Conservation (phyloP, 2,888 invertebrate genomes). For the Drosophila neotestacea region DNA sequence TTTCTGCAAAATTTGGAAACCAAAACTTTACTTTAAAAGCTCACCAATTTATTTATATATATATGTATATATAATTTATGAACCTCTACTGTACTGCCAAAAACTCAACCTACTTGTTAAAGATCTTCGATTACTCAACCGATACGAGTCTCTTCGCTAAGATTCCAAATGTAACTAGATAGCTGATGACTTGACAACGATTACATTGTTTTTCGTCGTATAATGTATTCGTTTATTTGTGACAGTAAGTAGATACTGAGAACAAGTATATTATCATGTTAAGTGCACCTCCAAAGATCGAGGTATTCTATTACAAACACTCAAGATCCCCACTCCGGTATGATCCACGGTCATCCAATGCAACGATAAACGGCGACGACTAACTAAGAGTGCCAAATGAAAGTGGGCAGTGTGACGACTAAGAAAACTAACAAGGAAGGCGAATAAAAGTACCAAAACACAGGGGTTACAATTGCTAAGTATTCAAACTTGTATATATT, state of each 20-base stretch:
- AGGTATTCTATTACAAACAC: slow-evolving; percentile 41
- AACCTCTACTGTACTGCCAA: slow-evolving; percentile 7
- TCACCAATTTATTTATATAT: too few species aligned
- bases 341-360: slow-evolving; percentile 32
- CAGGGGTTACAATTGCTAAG: slow-evolving; percentile 5
- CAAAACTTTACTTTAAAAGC: too few species aligned
- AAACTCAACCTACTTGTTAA: neutral
- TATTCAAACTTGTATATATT: neutral
- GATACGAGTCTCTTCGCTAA: neutral
- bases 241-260: slow-evolving; percentile 24
- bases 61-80: neutral
- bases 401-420: slow-evolving; percentile 29
- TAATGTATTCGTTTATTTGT: neutral
- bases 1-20: too few species aligned
- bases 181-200: slow-evolving; percentile 25
- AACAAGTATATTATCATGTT: slow-evolving; percentile 4
- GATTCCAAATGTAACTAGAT: slow-evolving; percentile 41
- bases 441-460: slow-evolving; percentile 27
- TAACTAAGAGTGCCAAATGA: slow-evolving; percentile 9
- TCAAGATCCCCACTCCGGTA: slow-evolving; percentile 42
- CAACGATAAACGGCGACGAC: slow-evolving; percentile 26
- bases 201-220: slow-evolving; percentile 17
- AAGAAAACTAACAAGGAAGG: slow-evolving; percentile 26
- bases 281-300: slow-evolving; percentile 24
- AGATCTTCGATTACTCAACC: slow-evolving; percentile 7